A percentile compares a stretch with the other conserved stretches of the same genome.
These are phyloP conservation scores for Ormyrus rosae DNA, from an alignment of 2,888 invertebrate species.

Conservation along the genomic window DNA sequence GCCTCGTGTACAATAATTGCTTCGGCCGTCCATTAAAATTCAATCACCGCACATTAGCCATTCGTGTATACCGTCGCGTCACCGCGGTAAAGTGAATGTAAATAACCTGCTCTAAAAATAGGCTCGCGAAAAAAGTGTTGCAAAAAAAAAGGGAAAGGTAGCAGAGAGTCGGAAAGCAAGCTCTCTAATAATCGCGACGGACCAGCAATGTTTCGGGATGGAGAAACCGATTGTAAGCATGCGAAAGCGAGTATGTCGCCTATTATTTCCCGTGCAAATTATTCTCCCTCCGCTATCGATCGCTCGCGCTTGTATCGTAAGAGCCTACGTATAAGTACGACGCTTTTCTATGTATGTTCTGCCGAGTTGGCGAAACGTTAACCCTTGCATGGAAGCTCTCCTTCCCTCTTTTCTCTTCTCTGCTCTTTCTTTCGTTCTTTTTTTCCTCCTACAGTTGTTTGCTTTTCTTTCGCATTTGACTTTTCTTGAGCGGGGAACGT, in stretches of 20 bases:
- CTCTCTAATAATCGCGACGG: slow-evolving; percentile 27
- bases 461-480: too few relatives aligned
- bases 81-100: too few relatives aligned
- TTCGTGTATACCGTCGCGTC: too few relatives aligned
- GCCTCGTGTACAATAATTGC: too few relatives aligned
- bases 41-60: too few relatives aligned
- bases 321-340: background rate
- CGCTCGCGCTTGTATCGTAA: background rate
- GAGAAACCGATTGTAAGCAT: slow-evolving; percentile 24
- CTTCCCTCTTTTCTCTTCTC: too few relatives aligned
- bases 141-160: background rate
- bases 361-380: background rate
- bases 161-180: background rate
- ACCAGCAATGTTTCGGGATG: slow-evolving; percentile 24
- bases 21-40: too few relatives aligned
- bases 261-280: slow-evolving; percentile 11
- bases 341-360: slow-evolving; percentile 2
- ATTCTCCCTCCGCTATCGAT: background rate
- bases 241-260: slow-evolving; percentile 2
- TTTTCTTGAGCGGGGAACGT: too few relatives aligned
- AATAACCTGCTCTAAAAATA: background rate
- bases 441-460: too few relatives aligned
- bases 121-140: background rate
- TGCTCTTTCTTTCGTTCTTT: too few relatives aligned
- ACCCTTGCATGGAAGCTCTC: too few relatives aligned